Base-by-base conservation (phyloP, 2,113 vertebrate genomes). In the Corvus cornix region DNA sequence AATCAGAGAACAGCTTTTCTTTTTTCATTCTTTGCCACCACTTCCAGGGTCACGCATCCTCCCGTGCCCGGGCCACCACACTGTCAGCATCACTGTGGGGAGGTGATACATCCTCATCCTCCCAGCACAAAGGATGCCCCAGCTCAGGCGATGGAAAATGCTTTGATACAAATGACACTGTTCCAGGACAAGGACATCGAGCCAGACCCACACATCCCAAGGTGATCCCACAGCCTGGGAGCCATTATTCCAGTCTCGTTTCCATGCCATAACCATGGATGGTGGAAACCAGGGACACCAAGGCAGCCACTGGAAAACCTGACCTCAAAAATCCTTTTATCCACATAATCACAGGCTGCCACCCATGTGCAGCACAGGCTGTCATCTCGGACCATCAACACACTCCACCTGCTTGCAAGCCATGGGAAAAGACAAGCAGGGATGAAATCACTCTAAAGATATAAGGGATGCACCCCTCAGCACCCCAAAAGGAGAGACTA, bases 261-360 rank as follows among this genome's bases (percentile, higher is more conserved):
- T 41, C 89, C 41, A 20, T 10, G 33, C 35, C 68, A 21, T 13
- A 70, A 22, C 0, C 3, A 59, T 0, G 28, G 37, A 33, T 58
- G 39, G 49, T 69, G 46, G 51, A 63, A 79, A 76, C 19, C 52
- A 46, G 63, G 58, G 67, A 73, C 87, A 69, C 67, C 76, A 33
- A 81, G 17, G 66, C 74, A 94, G 70, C 35, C 62, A 48, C 56
- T 46, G 17, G 1, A 85, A 90, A 95, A 87, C 93, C 87, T 93
- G 97, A 96, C 97, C 96, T 97, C 96, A 97, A 95, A 93, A 98
- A 97, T 95, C 96, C 97, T 97, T 97, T 96, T 96, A 96, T 97
- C 87, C 94, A 83, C 46, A 60, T 97, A 97, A 98, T 96, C 97
- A 97, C 94, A 96, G 96, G 90, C 97, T 97, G 96, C 95, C 93